Evolutionary conservation across 2,888 invertebrate species (phyloP).

Genomic region (Caenorhabditis sp.): DNA sequence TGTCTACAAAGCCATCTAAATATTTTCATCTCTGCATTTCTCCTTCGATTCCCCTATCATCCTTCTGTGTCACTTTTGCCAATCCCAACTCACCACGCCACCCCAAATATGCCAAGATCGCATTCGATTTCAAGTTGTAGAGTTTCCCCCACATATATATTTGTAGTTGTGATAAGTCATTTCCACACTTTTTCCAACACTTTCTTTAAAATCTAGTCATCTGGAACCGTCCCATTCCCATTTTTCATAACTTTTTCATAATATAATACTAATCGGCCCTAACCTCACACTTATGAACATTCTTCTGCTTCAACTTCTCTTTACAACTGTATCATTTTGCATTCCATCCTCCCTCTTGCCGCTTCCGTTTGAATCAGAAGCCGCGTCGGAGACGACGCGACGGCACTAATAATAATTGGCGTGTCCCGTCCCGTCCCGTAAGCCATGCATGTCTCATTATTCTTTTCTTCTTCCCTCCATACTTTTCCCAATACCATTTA

Average conservation of each 20-base stretch:
- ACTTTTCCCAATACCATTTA: conserved; percentile 26
- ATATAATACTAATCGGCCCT: not conserved
- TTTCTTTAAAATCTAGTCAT: conserved; percentile 4
- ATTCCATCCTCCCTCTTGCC: too few species aligned
- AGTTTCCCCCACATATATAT: not conserved
- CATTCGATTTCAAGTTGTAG: too few species aligned
- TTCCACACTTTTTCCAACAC: not conserved
- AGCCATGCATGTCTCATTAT: conserved; percentile 31
- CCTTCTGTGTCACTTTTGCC: not conserved
- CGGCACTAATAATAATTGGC: conserved; percentile 23
- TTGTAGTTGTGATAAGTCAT: conserved; percentile 22
- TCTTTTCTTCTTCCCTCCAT: conserved; percentile 18
- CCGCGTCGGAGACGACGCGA: not conserved
- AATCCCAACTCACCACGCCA: not conserved
- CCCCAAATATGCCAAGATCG: not conserved
- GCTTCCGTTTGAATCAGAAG: not conserved
- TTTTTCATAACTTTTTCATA: too few species aligned
- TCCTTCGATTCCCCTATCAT: not conserved
- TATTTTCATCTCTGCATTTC: too few species aligned
- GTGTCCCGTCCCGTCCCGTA: not conserved
- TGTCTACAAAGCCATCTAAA: conserved; percentile 72
- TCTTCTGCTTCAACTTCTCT: not conserved
- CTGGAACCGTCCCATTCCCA: too few species aligned
- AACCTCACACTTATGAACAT: too few species aligned
- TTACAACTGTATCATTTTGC: too few species aligned